Evolutionary conservation across 2,113 vertebrate species (phyloP).

Genomic region (Zosterops pallidus): DNA sequence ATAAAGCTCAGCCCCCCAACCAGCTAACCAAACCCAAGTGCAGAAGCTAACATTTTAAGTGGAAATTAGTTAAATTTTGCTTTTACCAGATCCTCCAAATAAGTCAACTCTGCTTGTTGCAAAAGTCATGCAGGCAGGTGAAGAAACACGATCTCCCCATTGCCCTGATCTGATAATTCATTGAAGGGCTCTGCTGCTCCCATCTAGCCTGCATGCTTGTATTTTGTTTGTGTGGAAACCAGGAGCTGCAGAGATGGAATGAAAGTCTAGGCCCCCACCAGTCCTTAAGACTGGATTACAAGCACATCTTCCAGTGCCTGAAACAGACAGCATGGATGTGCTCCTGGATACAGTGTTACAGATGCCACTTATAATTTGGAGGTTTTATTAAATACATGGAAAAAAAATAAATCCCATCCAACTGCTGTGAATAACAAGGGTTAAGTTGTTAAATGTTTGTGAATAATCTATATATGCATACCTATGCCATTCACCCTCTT

Average conservation of each 20-base stretch:
- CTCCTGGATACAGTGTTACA: background rate
- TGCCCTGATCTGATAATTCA: background rate
- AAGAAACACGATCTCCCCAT: background rate
- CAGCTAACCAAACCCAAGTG: background rate
- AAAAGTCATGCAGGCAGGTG: accelerated
- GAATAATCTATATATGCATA: background rate
- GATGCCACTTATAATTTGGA: background rate
- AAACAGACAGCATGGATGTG: background rate
- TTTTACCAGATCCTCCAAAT: accelerated
- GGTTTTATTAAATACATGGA: background rate
- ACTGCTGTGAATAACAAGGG: background rate
- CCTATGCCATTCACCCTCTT: background rate
- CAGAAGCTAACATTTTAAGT: background rate
- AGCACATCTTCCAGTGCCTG: background rate
- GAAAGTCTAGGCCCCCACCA: background rate
- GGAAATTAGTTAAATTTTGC: background rate
- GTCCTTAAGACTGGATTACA: background rate
- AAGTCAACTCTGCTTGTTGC: background rate
- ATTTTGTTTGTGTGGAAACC: background rate
- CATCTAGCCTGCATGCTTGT: background rate
- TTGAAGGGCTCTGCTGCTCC: background rate
- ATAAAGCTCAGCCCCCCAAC: background rate
- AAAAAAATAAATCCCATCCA: background rate
- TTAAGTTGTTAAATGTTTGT: background rate
- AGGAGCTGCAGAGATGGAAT: background rate